A percentile compares a stretch with the other conserved stretches of the same genome.
Conservation (phyloP, 2,888 invertebrate genomes). For the Tachina fera region DNA sequence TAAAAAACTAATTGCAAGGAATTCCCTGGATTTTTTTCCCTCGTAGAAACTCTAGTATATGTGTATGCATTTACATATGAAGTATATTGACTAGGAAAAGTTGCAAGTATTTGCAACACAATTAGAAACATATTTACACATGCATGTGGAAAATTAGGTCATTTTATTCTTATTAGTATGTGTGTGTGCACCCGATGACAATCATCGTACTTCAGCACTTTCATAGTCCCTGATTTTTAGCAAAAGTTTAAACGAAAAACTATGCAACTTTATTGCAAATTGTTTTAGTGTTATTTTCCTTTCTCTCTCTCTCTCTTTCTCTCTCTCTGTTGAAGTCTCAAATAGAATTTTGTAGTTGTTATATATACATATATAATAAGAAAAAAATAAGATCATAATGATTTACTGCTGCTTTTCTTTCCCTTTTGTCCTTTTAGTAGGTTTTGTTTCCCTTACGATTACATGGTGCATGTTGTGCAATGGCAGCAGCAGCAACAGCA, state of each 20-base stretch:
- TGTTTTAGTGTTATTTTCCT: slow-evolving; percentile 21
- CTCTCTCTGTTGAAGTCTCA: not conserved
- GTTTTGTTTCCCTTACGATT: slow-evolving; percentile 20
- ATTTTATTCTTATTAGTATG: not conserved
- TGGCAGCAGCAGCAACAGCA: not conserved
- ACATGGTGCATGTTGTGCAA: slow-evolving; percentile 31
- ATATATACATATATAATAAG: not conserved
- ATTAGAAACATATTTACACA: no score
- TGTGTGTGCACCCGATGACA: not conserved
- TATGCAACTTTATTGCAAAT: slow-evolving; percentile 54
- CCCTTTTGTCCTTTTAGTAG: slow-evolving; percentile 34
- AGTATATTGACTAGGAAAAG: no score
- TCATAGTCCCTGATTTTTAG: slow-evolving; percentile 13
- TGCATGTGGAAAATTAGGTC: slow-evolving; percentile 38
- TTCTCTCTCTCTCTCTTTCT: no score
- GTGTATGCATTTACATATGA: no score
- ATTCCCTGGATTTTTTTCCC: no score
- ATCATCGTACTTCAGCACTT: not conserved
- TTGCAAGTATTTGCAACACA: no score
- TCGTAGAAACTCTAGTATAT: no score
- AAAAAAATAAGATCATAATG: slow-evolving; percentile 48
- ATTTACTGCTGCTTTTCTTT: slow-evolving; percentile 51
- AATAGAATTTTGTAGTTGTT: slow-evolving; percentile 27
- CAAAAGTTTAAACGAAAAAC: slow-evolving; percentile 32
- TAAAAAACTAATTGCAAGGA: no score